phyloP scores from a whole-genome alignment of 2,113 vertebrate species.

The Corynorhinus townsendii region DNA sequence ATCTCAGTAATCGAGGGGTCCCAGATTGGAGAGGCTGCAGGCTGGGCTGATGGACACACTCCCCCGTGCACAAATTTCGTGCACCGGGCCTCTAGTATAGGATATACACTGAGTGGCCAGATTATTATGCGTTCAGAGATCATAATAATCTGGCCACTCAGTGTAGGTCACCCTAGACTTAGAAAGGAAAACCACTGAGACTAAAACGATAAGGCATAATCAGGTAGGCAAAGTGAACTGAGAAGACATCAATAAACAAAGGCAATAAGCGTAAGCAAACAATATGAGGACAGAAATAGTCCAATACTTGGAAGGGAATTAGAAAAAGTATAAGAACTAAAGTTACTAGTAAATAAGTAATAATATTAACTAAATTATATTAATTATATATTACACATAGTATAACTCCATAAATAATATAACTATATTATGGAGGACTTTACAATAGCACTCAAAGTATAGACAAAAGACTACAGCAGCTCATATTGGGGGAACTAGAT shows the following conservation, averaged over 20 bases:
- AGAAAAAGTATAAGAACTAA: neutral
- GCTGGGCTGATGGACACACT: too few relatives aligned
- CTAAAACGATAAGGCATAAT: neutral
- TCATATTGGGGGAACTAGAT: neutral
- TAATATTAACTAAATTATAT: neutral
- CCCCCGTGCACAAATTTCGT: too few relatives aligned
- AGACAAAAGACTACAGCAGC: neutral
- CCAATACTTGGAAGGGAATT: neutral
- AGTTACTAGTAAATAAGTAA: neutral
- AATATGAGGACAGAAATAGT: neutral
- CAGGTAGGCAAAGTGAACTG: neutral
- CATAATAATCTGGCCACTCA: too few relatives aligned
- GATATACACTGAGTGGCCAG: too few relatives aligned
- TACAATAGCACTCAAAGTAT: neutral
- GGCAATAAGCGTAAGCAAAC: neutral
- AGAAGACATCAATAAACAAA: neutral
- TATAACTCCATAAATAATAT: neutral
- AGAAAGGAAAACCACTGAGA: neutral
- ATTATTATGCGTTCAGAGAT: too few relatives aligned
- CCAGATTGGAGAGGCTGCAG: too few relatives aligned
- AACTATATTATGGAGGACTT: neutral
- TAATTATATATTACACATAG: neutral
- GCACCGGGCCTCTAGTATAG: too few relatives aligned
- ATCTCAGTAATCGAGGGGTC: too few relatives aligned
- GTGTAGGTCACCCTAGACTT: neutral